Evolutionary conservation across 2,797 vertebrate species (phyloP).

Genomic region (Hydrocynus forskahlii): DNA sequence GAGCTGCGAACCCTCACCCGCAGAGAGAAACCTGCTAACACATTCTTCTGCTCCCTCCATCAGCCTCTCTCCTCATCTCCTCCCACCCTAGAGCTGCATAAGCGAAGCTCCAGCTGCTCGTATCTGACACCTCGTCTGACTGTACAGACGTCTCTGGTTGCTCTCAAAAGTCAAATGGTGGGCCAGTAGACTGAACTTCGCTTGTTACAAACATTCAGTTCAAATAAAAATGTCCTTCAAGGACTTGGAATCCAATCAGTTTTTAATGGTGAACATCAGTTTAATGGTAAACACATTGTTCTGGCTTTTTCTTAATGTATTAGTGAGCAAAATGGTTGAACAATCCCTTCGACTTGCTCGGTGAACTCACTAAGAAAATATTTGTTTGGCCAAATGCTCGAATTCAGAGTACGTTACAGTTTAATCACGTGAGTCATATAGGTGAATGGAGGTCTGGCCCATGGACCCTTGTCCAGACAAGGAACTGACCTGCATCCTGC

Average conservation of each 20-base stretch:
- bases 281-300: constrained; percentile 7
- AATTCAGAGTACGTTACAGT: too few relatives aligned
- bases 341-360: neutral
- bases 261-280: constrained; percentile 24
- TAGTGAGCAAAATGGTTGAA: constrained; percentile 15
- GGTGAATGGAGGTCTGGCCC: too few relatives aligned
- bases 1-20: constrained; percentile 22
- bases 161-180: constrained; percentile 37
- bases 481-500: too few relatives aligned
- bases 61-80: constrained; percentile 16
- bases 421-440: too few relatives aligned
- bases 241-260: neutral
- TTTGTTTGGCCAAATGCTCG: too few relatives aligned
- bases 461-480: too few relatives aligned
- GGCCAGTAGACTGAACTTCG: constrained; percentile 20
- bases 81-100: constrained; percentile 17
- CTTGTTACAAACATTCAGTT: constrained; percentile 30
- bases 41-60: constrained; percentile 40
- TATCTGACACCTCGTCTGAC: constrained; percentile 47
- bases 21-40: constrained; percentile 17
- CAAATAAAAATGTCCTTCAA: neutral
- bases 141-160: constrained; percentile 45
- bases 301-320: constrained; percentile 25
- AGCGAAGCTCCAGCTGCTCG: constrained; percentile 50
- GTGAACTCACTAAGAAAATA: too few relatives aligned